Conservation (phyloP, 1,140 invertebrate species). For the Trypoxylus dichotomus region DNA sequence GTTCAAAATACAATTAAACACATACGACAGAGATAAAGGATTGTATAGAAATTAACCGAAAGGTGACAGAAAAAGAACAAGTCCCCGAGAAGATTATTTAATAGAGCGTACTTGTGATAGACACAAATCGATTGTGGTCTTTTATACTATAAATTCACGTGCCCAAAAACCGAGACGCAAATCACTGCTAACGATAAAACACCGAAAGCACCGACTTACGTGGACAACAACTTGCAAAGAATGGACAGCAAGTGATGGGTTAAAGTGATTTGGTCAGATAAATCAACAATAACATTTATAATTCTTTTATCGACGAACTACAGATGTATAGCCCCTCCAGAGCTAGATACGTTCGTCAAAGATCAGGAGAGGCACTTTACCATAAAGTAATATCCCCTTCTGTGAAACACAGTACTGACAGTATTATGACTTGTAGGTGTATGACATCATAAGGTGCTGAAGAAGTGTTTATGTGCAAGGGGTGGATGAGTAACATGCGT, state of each 20-base stretch:
- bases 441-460: background rate
- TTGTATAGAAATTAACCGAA: background rate
- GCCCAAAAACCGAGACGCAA: background rate
- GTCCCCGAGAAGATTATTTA: background rate
- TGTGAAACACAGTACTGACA: background rate
- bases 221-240: background rate
- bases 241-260: too few species aligned
- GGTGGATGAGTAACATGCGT: background rate
- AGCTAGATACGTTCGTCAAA: background rate
- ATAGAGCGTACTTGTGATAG: constrained; percentile 4
- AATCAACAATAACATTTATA: background rate
- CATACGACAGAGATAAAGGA: background rate
- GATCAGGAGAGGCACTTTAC: background rate
- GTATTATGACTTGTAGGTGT: background rate
- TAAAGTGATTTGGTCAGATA: background rate
- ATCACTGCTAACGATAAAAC: background rate
- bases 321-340: constrained; percentile 5
- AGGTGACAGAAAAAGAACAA: background rate
- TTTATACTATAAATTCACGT: background rate
- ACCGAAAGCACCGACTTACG: background rate
- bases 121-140: background rate
- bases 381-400: background rate
- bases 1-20: background rate
- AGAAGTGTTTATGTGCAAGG: constrained; percentile 8
- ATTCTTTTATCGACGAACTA: background rate